Percentiles rank a stretch among this genome's conserved stretches.
phyloP scores from a whole-genome alignment of 2,797 vertebrate species.

The Phataginus tetradactyla region DNA sequence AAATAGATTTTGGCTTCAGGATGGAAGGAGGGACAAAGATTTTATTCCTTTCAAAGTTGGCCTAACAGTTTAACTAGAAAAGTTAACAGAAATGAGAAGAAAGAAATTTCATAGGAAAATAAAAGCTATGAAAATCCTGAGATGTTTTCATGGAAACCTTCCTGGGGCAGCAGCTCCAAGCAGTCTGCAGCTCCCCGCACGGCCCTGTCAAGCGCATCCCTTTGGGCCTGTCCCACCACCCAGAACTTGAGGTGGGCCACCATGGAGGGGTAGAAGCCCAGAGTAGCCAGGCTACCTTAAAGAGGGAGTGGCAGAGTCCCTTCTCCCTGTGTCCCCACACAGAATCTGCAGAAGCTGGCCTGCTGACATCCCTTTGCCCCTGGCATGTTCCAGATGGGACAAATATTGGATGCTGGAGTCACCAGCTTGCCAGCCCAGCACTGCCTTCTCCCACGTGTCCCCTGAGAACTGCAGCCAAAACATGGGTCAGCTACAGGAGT shows the following conservation, averaged over 20 bases:
- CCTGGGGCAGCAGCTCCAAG: not conserved
- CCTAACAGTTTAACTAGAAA: constrained; percentile 61
- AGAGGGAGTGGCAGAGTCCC: not conserved
- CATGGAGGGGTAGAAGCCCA: accelerated
- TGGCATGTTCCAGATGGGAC: accelerated
- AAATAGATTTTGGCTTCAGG: constrained; percentile 75
- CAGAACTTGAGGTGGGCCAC: not conserved
- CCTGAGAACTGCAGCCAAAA: not conserved
- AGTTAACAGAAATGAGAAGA: constrained; percentile 73
- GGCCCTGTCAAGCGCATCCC: accelerated
- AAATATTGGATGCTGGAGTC: not conserved
- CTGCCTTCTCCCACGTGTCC: accelerated
- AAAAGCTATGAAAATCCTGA: constrained; percentile 45
- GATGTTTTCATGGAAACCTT: constrained; percentile 14
- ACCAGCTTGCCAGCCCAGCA: not conserved
- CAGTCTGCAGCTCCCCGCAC: not conserved
- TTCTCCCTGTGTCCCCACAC: too few relatives aligned
- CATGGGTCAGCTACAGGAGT: accelerated
- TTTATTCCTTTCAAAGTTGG: constrained; percentile 48
- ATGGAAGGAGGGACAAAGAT: constrained; percentile 42
- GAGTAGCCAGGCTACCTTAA: accelerated
- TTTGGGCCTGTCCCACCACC: not conserved
- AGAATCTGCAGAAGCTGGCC: not conserved
- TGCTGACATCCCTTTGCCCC: not conserved
- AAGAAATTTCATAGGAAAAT: constrained; percentile 55